Evolutionary conservation across 23 tunicate genomes (phyloP), one percentile per base, ranked within the genome.

Genomic region (Styela plicata): DNA sequence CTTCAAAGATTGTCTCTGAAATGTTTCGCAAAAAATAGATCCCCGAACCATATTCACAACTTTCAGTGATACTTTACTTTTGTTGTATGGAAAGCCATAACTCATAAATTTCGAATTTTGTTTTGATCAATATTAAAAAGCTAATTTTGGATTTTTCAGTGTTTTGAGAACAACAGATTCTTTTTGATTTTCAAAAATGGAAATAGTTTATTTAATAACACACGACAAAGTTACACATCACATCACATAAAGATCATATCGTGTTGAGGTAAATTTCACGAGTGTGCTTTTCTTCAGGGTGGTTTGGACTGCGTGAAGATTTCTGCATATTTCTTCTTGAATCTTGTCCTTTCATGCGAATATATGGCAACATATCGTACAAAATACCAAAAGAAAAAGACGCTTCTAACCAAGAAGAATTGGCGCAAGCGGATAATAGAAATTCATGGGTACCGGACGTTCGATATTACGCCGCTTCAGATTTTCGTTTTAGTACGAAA

Each of bases 291-390:
- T 74, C 31, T 83, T 33, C 74, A 95, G 95, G 99, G 99, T 95
- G 99, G 99, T 95, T 90, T 84, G 99, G 99, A 32, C 79, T 95
- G 13, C 83, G 96, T 1, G 35, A 63, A 21, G 99, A 95, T 64
- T 95, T 95, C 34, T 95, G 99, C 64, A 87, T 80, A 36, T 86
- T 90, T 63, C 34, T 95, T 64, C 84, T 95, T 18, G 74, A 86
- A 31, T 36, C 35, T 3, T 95, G 84, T 80, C 92, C 99, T 1
- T 90, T 85, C 73, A 36, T 95, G 62, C 84, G 84, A 1, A 28
- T 90, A 2, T 90, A 95, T 70, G 99, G 99, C 24, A 95, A 95
- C 70, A 64, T 95, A 19, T 86, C 89, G 2, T 93, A 84, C 87
- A 88, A 86, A 63, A n/a, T 64, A 52, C 85, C 82, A 1, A 13